Base-by-base conservation (phyloP, 1,140 invertebrate species). In the Epicauta chinensis region DNA sequence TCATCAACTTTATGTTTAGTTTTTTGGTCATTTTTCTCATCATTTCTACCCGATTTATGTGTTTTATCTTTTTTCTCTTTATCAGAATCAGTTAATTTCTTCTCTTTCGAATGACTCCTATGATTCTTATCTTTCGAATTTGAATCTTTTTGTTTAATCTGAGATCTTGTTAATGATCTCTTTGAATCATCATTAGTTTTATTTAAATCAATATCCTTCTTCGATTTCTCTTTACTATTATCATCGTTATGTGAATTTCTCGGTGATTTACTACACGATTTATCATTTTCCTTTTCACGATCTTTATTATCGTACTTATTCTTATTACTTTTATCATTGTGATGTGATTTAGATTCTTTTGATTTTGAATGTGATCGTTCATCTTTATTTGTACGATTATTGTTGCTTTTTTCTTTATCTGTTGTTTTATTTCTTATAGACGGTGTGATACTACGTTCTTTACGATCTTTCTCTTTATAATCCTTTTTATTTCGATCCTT, bases 71-170 rank as follows among this genome's bases (percentile, higher is more conserved):
- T 16, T n/a, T 41, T 41, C 16, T 41, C 39, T 23, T 16, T 40
- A 17, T 9, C 15, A n/a, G 1, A 2, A 0, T 12, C 14, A 7
- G 3, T 12, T 9, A 13, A 4, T 37, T 29, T 47, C 23, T 38
- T 41, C 16, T 47, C 45, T 47, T 47, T 47, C 9, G 45, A 47
- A 37, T 37, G 34, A 38, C 45, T 37, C 14, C 43, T 34, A 13
- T n/a, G 10, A 31, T 43, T 16, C 11, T 44, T 30, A n/a, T 42
- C 40, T 23, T 29, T 17, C 11, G 40, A 6, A n/a, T 42, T 42
- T 9, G 23, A 6, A 11, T 30, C 17, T 14, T 44, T 14, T 13
- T 44, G 14, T n/a, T 44, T 14, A 13, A 10, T 44, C 14, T 16
- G 4, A 17, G n/a, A 12, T 40, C 15, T 40, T 3, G 11, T 23